These are phyloP conservation scores for Gymnopithys bicolor DNA, from an alignment of 2,797 vertebrate species.

Conservation along the genomic window DNA sequence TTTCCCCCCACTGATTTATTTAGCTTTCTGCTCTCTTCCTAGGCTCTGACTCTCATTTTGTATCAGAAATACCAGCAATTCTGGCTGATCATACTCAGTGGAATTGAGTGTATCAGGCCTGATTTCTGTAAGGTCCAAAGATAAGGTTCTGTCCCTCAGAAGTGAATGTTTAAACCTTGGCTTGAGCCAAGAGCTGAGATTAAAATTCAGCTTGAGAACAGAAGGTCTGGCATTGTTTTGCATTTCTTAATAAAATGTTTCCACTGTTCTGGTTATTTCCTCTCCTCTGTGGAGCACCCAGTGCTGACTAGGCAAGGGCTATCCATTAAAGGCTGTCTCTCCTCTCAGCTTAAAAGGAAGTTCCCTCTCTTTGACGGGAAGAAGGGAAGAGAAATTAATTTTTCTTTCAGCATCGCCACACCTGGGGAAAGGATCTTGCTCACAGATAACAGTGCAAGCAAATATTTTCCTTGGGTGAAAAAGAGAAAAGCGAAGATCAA, in stretches of 20 bases:
- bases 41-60: not conserved
- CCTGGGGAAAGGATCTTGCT: slow-evolving; percentile 75
- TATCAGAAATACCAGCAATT: not conserved
- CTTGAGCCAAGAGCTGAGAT: slow-evolving; percentile 17
- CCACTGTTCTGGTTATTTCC: slow-evolving; percentile 46
- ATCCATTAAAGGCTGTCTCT: slow-evolving; percentile 54
- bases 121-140: slow-evolving; percentile 5
- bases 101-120: not conserved
- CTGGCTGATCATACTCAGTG: not conserved
- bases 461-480: slow-evolving; percentile 75
- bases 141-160: not conserved
- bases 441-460: slow-evolving; percentile 73
- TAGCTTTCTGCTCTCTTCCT: slow-evolving; percentile 35
- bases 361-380: slow-evolving; percentile 29
- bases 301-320: slow-evolving; percentile 65
- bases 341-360: slow-evolving; percentile 45
- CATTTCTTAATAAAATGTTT: slow-evolving; percentile 57
- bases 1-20: slow-evolving; percentile 20
- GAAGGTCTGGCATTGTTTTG: slow-evolving; percentile 47
- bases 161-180: not conserved
- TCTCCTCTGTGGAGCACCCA: slow-evolving; percentile 34
- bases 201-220: slow-evolving; percentile 41
- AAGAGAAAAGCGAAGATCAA: slow-evolving; percentile 75
- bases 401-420: slow-evolving; percentile 66
- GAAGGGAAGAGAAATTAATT: slow-evolving; percentile 62